Percentiles rank a stretch among this genome's conserved stretches.
These are phyloP conservation scores for Bombus balteatus DNA, from an alignment of 1,140 invertebrate genomes.

Conservation along the genomic window DNA sequence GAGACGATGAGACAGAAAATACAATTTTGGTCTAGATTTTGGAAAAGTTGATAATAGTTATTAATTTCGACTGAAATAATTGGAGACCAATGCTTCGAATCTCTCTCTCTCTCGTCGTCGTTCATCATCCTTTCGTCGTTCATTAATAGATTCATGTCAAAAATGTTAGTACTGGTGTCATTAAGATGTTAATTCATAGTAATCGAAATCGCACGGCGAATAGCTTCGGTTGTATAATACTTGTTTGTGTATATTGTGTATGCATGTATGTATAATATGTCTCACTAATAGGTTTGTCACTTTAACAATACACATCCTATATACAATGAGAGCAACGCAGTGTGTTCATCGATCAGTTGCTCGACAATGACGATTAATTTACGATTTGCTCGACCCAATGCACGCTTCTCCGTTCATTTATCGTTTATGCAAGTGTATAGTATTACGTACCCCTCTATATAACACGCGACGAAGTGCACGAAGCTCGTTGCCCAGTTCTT, in stretches of 20 bases:
- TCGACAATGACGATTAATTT: slow-evolving; percentile 41
- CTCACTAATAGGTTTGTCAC: slow-evolving; percentile 53
- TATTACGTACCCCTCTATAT: no score
- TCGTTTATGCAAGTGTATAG: slow-evolving; percentile 3
- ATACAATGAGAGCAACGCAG: slow-evolving; percentile 78
- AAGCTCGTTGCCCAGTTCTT: neutral
- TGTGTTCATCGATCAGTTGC: slow-evolving; percentile 56
- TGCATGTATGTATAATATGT: slow-evolving; percentile 43
- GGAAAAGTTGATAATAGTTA: neutral
- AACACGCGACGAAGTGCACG: slow-evolving; percentile 33
- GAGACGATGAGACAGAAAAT: neutral
- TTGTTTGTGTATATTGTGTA: slow-evolving; percentile 19
- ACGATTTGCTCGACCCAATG: slow-evolving; percentile 13
- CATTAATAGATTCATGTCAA: slow-evolving; percentile 29
- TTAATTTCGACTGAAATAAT: neutral
- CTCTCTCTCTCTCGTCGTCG: neutral
- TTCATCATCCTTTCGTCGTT: neutral
- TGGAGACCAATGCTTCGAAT: no score
- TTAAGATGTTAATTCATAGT: slow-evolving; percentile 28
- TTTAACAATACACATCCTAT: slow-evolving; percentile 76
- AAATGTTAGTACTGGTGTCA: neutral
- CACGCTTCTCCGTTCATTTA: slow-evolving; percentile 3
- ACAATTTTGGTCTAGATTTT: neutral
- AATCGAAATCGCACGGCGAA: slow-evolving; percentile 14
- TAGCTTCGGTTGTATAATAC: slow-evolving; percentile 14